Base-by-base conservation (phyloP, 2,888 invertebrate genomes). In the Cheilosia vernalis region DNA sequence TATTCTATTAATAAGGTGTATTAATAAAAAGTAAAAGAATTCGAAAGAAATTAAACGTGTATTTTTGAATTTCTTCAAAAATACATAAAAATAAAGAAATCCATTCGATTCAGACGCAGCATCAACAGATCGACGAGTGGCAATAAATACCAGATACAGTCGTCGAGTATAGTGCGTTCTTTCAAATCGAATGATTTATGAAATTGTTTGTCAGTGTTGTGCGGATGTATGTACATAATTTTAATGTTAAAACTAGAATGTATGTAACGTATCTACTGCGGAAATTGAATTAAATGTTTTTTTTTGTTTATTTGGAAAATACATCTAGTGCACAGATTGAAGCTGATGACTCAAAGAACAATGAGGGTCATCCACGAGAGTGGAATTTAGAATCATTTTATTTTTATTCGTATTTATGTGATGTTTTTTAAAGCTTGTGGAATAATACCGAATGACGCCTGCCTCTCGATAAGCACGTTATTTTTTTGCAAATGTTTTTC, bases 111-210 rank as follows among this genome's bases (percentile, higher is more conserved):
- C 74, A 47, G 17, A 24, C 30, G 27, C n/a, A 55, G n/a, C n/a
- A 60, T 37, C 51, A 55, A 9, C 9, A n/a, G 33, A 51, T 60
- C 40, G 64, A 30, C 72, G 56, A 60, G 60, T 66, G 66, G 53
- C 70, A 51, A 44, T 55, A 24, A 47, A 78, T 24, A 72, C 60
- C 24, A 44, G 30, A 60, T 30, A 63, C 40, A 56, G 24, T 1
- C 49, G 56, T 1, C 37, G 87, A 70, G 47, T 72, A 76, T 72
- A 76, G 85, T 66, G 60, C 81, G 74, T 87, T 88, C 82, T 78
- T 83, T 87, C 80, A 63, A 85, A 87, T 79, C 82, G 80, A 70
- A 87, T 88, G 87, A 86, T 88, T 87, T 87, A 87, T 87, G 73
- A 86, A 82, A 72, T 86, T 66, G 78, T 78, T 82, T 74, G 78